Evolutionary conservation across 2,888 invertebrate genomes (phyloP), one percentile per base, ranked within the genome.

Genomic region (Biston stratarius): DNA sequence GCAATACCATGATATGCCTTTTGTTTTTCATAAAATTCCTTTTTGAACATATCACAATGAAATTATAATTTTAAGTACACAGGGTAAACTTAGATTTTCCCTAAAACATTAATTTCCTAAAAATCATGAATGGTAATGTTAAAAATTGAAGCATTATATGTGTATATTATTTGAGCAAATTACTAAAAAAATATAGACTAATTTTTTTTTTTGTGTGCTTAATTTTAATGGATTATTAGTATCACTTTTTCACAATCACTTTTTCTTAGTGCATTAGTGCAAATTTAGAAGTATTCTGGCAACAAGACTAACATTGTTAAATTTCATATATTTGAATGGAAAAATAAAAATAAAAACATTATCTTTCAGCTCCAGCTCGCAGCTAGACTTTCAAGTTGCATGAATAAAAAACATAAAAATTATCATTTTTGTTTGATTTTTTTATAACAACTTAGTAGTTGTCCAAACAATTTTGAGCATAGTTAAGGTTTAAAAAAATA

Each of bases 131-230:
- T 65, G 60, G 42, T 33, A 62, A 62, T 51, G 44, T 55, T 40
- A 52, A 38, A n/a, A 40, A 52, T 69, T 64, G 52, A 69, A 69
- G 69, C 69, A 69, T 33, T 40, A 60, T n/a, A 24, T 24, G 3
- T 24, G 61, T 53, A 48, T 64, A 62, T 51, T 48, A 52, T 56
- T 69, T 69, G 69, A 69, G 69, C 69, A 69, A 58, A 34, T 61
- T 53, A 11, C 34, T 64, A 64, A 47, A 38, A n/a, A 14, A 34
- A 57, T 55, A 49, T 8, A 51, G 3, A 42, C 44, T 59, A 63
- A 59, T 59, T 0, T 48, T 52, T 61, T 42, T 48, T 60, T 60
- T 72, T 71, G 69, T 72, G 70, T 69, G 67, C 61, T 66, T 70
- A 61, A 56, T 51, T 58, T 61, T 56, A 67, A 42, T 67, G 12